Base-by-base conservation (phyloP, 2,113 vertebrate species). In the Mastomys coucha region DNA sequence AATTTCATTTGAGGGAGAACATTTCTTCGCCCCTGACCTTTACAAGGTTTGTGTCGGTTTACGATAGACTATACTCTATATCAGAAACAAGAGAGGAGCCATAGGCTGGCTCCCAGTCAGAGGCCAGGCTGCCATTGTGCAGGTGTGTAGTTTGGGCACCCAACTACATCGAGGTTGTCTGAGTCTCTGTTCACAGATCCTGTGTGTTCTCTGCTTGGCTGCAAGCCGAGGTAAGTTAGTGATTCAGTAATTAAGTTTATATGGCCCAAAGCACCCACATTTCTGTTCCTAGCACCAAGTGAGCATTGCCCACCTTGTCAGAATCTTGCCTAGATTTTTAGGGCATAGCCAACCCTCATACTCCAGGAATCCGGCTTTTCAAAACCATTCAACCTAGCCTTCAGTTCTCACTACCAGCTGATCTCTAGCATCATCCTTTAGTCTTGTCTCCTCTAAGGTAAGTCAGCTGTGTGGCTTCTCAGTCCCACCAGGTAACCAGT, bases 1-100 rank as follows among this genome's bases (percentile, higher is more conserved):
- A 63, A 42, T 42, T 93, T 86, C 88, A 53, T 89, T 91, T 96
- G 88, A 86, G 65, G n/a, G 14, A 67, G 85, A 94, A 7, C 12
- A 69, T 86, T 93, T 91, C 11, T 58, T 17, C 77, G 20, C 42
- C 28, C 5, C n/a, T 36, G 33, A 75, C 63, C 36, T 93, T 89
- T 28, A 42, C 24, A 49, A 2, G 31, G 39, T 70, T 72, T 72
- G 39, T 1, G 0, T 56, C 2, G 14, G 22, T 26, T 88, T 56
- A 39, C 13, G 2, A 28, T 11, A 56, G 75, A 53, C 60, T 76
- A n/a, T 76, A n/a, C 63, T 45, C 17, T 22, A 26, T 49, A 7
- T 42, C 28, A 86, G 56, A 89, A 16, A 4, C 26, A 31, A 72
- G 28, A 53, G 53, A 36, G 53, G n/a, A 63, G 14, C 4, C 81